Evolutionary conservation across 2,797 vertebrate species (phyloP).

Genomic region (Siniperca obscura): DNA sequence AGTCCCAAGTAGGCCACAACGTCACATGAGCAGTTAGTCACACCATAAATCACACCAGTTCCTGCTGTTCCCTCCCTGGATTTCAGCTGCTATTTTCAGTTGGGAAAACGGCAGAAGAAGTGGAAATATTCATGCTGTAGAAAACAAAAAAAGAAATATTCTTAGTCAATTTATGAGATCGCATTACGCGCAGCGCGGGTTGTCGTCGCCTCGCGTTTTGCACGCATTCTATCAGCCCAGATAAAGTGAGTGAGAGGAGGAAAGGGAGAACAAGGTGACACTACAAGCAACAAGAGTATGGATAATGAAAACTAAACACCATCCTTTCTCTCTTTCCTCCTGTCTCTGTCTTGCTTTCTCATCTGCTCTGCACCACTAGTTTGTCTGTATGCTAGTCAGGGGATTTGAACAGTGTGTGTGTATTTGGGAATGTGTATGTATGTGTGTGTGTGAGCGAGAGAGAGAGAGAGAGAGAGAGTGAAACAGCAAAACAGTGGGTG

Average conservation of each 20-base stretch:
- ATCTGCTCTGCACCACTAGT: constrained; percentile 57
- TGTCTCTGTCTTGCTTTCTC: constrained; percentile 58
- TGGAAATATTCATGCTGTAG: constrained; percentile 45
- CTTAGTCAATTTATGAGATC: constrained; percentile 58
- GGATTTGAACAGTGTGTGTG: constrained; percentile 49
- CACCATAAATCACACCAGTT: constrained; percentile 71
- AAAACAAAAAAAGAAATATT: constrained; percentile 42
- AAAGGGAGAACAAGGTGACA: constrained; percentile 71
- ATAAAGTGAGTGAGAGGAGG: constrained; percentile 36
- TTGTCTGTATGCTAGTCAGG: constrained; percentile 64
- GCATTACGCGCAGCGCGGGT: constrained; percentile 37
- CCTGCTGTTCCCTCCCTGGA: constrained; percentile 59
- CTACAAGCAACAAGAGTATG: constrained; percentile 67
- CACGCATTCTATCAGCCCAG: constrained; percentile 50
- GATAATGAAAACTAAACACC: constrained; percentile 78
- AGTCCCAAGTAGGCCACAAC: constrained; percentile 72
- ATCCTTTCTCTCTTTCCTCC: constrained; percentile 43
- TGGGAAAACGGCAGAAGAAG: constrained; percentile 1
- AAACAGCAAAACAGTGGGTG: constrained; percentile 46
- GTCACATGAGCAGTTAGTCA: constrained; percentile 71
- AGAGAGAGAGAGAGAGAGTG: constrained; percentile 14
- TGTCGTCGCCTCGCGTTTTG: constrained; percentile 44
- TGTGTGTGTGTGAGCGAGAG: background rate
- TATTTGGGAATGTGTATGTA: background rate
- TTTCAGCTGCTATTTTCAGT: constrained; percentile 70